A percentile compares a stretch with the other conserved stretches of the same genome.
These are phyloP conservation scores for Adelognathus sp. DNA, from an alignment of 2,888 invertebrate species.

Conservation along the genomic window DNA sequence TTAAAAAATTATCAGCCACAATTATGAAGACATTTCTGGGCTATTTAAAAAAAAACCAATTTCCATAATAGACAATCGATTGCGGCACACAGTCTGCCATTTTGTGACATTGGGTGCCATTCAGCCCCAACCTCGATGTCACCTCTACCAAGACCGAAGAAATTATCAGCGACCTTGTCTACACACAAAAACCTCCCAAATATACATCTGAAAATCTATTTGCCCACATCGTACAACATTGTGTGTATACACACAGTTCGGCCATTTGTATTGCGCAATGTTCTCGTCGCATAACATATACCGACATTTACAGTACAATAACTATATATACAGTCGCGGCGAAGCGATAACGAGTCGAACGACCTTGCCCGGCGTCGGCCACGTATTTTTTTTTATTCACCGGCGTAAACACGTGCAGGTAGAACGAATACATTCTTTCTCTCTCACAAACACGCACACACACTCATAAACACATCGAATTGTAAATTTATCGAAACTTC, in stretches of 20 bases:
- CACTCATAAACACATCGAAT: not conserved
- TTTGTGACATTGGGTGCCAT: too few species aligned
- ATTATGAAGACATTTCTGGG: too few species aligned
- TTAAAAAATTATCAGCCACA: too few species aligned
- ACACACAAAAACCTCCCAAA: not conserved
- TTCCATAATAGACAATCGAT: too few species aligned
- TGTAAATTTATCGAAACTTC: not conserved
- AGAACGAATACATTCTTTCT: not conserved
- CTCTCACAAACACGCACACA: not conserved
- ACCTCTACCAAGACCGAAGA: too few species aligned
- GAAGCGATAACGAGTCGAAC: constrained; percentile 40
- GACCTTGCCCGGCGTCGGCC: constrained; percentile 39
- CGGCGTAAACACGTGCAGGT: not conserved
- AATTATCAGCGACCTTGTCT: not conserved
- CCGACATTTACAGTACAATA: not conserved
- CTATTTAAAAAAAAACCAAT: too few species aligned
- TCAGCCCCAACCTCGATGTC: too few species aligned
- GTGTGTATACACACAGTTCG: not conserved
- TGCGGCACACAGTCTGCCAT: too few species aligned
- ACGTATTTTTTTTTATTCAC: constrained; percentile 12
- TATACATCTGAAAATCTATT: not conserved
- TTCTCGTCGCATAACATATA: not conserved
- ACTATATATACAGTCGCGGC: too few species aligned
- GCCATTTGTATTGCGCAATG: not conserved
- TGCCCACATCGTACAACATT: not conserved